Evolutionary conservation across 2,113 vertebrate genomes (phyloP).

Genomic region (Seriola aureovittata): DNA sequence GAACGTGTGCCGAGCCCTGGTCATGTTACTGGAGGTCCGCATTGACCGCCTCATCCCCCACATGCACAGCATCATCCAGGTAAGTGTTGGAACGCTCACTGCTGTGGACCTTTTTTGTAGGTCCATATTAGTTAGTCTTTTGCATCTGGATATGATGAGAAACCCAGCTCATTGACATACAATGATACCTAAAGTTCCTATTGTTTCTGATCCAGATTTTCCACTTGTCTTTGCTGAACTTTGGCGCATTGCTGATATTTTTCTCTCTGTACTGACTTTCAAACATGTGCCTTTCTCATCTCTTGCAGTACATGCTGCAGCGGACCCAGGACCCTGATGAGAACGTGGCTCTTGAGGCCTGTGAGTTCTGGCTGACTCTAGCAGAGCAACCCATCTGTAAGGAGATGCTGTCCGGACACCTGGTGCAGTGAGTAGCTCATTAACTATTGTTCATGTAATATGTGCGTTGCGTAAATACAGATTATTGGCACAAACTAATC

Average conservation of each 20-base stretch:
- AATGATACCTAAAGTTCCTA: conserved; percentile 72
- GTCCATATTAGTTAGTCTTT: neutral
- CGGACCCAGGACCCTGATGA: conserved; percentile 95
- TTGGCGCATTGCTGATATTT: neutral
- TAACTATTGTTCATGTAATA: neutral
- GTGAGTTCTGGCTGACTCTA: conserved; percentile 96
- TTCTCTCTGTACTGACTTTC: neutral
- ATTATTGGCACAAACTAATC: no score
- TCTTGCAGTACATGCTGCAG: conserved; percentile 94
- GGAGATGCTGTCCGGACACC: conserved; percentile 91
- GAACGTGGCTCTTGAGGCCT: conserved; percentile 95
- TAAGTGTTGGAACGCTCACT: conserved; percentile 45
- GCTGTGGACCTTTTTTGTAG: neutral
- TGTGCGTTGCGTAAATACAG: neutral
- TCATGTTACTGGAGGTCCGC: conserved; percentile 95
- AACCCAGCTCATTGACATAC: conserved; percentile 73
- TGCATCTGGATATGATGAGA: conserved; percentile 68
- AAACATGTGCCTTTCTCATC: neutral
- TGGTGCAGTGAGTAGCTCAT: conserved; percentile 89
- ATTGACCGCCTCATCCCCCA: conserved; percentile 95
- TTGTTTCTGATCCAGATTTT: conserved; percentile 66
- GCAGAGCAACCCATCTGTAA: conserved; percentile 97
- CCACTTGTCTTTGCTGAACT: neutral
- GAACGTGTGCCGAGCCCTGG: conserved; percentile 93
- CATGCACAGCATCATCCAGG: conserved; percentile 98